Percentiles rank a stretch among this genome's conserved stretches.
Evolutionary conservation across 1,140 invertebrate species (phyloP).

Genomic region (Drosophila sucinea): DNA sequence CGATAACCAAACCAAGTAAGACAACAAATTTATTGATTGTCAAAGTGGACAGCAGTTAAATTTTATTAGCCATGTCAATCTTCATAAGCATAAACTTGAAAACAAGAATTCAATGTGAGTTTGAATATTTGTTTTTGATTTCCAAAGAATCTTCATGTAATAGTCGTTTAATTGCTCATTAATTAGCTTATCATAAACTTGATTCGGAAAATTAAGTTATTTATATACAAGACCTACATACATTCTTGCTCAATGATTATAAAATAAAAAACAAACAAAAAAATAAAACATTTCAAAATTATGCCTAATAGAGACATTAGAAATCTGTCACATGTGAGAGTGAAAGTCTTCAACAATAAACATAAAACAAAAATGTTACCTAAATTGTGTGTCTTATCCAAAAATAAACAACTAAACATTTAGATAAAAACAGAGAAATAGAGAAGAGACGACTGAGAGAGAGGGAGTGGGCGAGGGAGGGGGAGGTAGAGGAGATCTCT

Average conservation of each 20-base stretch:
- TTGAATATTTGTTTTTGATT: conserved; percentile 15
- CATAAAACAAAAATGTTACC: conserved; percentile 58
- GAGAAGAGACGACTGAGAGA: not conserved
- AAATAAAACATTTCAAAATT: not conserved
- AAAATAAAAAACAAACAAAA: not conserved
- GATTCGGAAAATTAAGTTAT: conserved; percentile 36
- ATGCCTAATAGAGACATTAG: conserved; percentile 50
- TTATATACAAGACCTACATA: conserved; percentile 19
- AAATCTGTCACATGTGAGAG: conserved; percentile 57
- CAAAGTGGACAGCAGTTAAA: conserved; percentile 42
- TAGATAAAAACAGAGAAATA: conserved; percentile 38
- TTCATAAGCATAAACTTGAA: conserved; percentile 53
- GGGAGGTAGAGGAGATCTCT: conserved; percentile 10
- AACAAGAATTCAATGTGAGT: not conserved
- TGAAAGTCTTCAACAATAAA: conserved; percentile 63
- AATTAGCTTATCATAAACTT: conserved; percentile 60
- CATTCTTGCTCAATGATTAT: conserved; percentile 26
- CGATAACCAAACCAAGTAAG: conserved; percentile 16
- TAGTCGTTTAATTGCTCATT: conserved; percentile 60
- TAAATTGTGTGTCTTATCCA: conserved; percentile 50
- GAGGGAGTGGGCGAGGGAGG: conserved; percentile 11
- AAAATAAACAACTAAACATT: conserved; percentile 44
- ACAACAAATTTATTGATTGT: conserved; percentile 43
- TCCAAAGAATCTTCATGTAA: conserved; percentile 48
- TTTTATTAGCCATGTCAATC: conserved; percentile 65